Conservation (phyloP, 2,888 invertebrate species). For the Meta bourneti region DNA sequence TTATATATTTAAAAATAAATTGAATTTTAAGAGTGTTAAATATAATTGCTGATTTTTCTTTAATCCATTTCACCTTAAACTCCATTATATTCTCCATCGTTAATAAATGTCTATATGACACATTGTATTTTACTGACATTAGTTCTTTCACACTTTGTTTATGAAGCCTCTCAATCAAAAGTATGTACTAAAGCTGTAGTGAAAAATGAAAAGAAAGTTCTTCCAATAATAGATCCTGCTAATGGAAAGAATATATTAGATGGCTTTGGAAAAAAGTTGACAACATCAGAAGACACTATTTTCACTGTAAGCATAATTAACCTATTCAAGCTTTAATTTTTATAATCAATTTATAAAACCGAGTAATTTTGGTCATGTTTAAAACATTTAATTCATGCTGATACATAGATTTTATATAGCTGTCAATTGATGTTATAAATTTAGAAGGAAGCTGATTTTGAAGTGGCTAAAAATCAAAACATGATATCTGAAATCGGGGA, state of each 20-base stretch:
- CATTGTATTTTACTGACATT: too few species aligned
- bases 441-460: conserved; percentile 6
- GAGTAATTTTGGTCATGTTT: not conserved
- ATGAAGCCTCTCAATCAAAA: not conserved
- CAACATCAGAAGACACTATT: conserved; percentile 33
- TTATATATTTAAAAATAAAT: too few species aligned
- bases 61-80: too few species aligned
- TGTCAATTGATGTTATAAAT: not conserved
- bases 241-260: conserved; percentile 67
- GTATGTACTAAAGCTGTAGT: not conserved
- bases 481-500: not conserved
- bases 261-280: not conserved
- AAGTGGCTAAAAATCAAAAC: not conserved
- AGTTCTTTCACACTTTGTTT: not conserved
- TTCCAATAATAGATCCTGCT: conserved; percentile 62
- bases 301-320: conserved; percentile 14
- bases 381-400: not conserved
- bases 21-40: too few species aligned
- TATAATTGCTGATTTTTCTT: too few species aligned
- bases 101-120: too few species aligned
- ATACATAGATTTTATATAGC: too few species aligned
- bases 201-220: conserved; percentile 48
- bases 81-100: too few species aligned
- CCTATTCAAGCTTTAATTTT: not conserved
- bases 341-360: not conserved